Conservation (phyloP, 2,797 vertebrate genomes). For the Sebastes cheni region DNA sequence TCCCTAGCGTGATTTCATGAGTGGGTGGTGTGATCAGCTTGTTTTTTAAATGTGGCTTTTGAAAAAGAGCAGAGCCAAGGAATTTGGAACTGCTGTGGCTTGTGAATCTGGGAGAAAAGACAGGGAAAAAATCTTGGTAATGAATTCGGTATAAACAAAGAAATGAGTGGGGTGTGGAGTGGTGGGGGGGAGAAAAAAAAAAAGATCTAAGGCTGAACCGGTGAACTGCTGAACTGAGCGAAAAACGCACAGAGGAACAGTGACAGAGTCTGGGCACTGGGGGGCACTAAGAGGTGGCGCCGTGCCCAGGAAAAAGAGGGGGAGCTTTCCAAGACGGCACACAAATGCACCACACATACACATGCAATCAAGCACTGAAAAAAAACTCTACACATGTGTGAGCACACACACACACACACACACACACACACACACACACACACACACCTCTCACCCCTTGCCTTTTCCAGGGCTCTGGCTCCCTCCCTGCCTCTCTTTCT, state of each 20-base stretch:
- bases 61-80: slow-evolving; percentile 80
- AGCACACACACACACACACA: slow-evolving; percentile 14
- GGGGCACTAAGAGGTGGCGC: slow-evolving; percentile 78
- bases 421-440: not conserved
- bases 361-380: slow-evolving; percentile 65
- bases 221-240: slow-evolving; percentile 62
- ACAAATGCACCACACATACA: slow-evolving; percentile 54
- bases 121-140: slow-evolving; percentile 73
- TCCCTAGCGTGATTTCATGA: slow-evolving; percentile 77
- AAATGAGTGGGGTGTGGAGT: slow-evolving; percentile 20
- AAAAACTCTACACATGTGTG: slow-evolving; percentile 60
- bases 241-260: slow-evolving; percentile 61
- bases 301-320: slow-evolving; percentile 66
- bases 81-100: slow-evolving; percentile 83
- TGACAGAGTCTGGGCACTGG: slow-evolving; percentile 77
- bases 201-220: slow-evolving; percentile 59
- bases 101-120: slow-evolving; percentile 76
- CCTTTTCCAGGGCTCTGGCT: slow-evolving; percentile 74
- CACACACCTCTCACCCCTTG: slow-evolving; percentile 63
- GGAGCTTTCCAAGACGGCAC: slow-evolving; percentile 61
- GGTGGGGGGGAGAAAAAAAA: too few relatives aligned
- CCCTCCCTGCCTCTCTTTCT: slow-evolving; percentile 79
- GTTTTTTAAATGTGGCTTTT: slow-evolving; percentile 83
- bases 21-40: slow-evolving; percentile 80
- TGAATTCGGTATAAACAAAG: slow-evolving; percentile 80